Percentiles rank a stretch among this genome's conserved stretches.
Conservation (phyloP, 2,888 invertebrate genomes). For the Eilema sororculum region DNA sequence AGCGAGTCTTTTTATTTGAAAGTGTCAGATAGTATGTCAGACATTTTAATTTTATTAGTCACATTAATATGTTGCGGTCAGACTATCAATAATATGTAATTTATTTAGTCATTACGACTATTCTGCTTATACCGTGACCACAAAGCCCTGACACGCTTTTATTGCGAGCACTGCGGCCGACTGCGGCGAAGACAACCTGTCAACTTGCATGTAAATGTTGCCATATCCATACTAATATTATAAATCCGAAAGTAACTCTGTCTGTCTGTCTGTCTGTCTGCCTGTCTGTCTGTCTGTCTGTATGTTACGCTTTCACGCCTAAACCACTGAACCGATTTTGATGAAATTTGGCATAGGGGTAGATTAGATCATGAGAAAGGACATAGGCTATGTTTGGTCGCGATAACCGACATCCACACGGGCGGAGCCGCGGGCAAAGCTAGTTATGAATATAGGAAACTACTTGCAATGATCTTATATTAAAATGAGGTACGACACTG, state of each 20-base stretch:
- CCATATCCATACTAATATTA: too few species aligned
- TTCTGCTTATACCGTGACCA: conserved; percentile 49
- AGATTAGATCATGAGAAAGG: too few species aligned
- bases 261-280: too few species aligned
- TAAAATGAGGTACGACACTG: not conserved
- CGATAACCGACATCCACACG: too few species aligned
- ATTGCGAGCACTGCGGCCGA: conserved; percentile 33
- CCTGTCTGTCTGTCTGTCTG: too few species aligned
- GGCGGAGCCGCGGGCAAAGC: too few species aligned
- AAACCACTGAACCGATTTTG: too few species aligned
- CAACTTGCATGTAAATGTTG: conserved; percentile 50
- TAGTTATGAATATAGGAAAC: conserved; percentile 14
- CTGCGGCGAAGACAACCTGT: conserved; percentile 16
- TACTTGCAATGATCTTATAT: not conserved
- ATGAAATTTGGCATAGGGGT: too few species aligned
- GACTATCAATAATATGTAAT: conserved; percentile 29
- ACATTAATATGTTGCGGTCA: not conserved
- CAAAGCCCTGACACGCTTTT: conserved; percentile 54
- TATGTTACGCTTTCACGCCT: too few species aligned
- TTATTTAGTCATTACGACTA: conserved; percentile 44
- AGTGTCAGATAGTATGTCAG: not conserved
- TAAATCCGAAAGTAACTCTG: too few species aligned
- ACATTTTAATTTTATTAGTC: not conserved
- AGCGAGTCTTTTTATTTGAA: not conserved
- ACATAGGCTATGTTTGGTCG: too few species aligned